Evolutionary conservation across 2,113 vertebrate genomes (phyloP).

Genomic region (Burhinus bistriatus): DNA sequence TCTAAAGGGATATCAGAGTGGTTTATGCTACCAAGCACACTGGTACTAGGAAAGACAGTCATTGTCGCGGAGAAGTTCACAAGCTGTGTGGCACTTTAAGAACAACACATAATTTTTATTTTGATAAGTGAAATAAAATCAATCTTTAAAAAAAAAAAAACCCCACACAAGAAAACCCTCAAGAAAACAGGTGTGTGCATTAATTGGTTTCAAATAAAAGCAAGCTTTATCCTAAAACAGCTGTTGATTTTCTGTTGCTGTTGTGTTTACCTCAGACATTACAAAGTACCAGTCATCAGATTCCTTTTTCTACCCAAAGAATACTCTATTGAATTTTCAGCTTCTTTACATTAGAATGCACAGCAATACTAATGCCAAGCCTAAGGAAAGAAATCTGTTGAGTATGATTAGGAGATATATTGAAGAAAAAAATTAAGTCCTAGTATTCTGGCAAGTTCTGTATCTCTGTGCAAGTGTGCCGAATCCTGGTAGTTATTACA

Average conservation of each 20-base stretch:
- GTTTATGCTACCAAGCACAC: fast-evolving
- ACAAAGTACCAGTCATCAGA: neutral
- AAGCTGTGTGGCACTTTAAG: neutral
- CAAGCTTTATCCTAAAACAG: neutral
- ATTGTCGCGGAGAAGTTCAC: neutral
- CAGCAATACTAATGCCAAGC: neutral
- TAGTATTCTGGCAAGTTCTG: neutral
- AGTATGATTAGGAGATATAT: neutral
- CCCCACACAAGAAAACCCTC: too few relatives aligned
- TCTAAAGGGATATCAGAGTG: neutral
- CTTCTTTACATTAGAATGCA: neutral
- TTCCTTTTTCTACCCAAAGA: neutral
- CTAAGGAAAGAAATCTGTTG: neutral
- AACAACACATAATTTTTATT: neutral
- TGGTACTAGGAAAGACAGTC: neutral
- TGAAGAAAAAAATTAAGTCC: neutral
- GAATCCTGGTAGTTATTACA: neutral
- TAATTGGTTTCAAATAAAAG: neutral
- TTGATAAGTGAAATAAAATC: neutral
- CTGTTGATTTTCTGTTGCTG: neutral
- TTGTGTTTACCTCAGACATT: neutral
- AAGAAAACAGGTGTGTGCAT: neutral
- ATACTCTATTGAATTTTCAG: neutral
- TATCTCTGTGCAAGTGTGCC: neutral
- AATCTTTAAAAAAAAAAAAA: neutral